phyloP scores from a whole-genome alignment of 2,888 invertebrate species.

The Cephus pulcher region DNA sequence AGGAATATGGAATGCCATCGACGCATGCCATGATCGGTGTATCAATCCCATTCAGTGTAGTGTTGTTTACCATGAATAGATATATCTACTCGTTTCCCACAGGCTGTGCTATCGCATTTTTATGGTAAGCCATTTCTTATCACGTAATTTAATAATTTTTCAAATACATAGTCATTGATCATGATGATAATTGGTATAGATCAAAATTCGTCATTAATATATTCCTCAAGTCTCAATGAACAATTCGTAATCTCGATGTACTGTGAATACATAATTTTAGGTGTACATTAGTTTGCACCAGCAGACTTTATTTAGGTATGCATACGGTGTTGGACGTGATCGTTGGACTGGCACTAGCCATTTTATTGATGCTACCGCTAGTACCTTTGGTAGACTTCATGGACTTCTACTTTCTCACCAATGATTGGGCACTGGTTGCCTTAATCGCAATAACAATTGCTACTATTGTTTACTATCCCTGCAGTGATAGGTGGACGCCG shows the following conservation, averaged over 20 bases:
- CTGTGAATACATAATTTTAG: conserved; percentile 39
- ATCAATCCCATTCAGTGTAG: conserved; percentile 86
- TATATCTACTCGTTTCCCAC: conserved; percentile 78
- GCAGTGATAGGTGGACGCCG: conserved; percentile 89
- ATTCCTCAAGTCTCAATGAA: background rate
- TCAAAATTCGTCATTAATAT: background rate
- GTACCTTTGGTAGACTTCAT: conserved; percentile 81
- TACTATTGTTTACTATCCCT: conserved; percentile 83
- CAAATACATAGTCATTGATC: background rate
- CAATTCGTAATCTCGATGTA: background rate
- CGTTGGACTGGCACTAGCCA: conserved; percentile 79
- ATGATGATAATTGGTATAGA: background rate
- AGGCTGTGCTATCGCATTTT: conserved; percentile 72
- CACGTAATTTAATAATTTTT: background rate
- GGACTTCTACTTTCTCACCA: conserved; percentile 79
- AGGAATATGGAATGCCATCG: conserved; percentile 96
- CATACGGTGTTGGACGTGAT: conserved; percentile 90
- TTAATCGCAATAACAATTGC: conserved; percentile 75
- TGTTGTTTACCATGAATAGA: conserved; percentile 83
- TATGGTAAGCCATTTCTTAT: conserved; percentile 67
- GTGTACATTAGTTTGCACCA: conserved; percentile 84
- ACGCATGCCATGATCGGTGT: conserved; percentile 94
- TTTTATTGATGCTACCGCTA: conserved; percentile 76
- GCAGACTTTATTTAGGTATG: conserved; percentile 93
- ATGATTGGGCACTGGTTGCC: conserved; percentile 74